These are phyloP conservation scores for Lamproptera curius DNA, from an alignment of 2,888 invertebrate species.

Conservation along the genomic window DNA sequence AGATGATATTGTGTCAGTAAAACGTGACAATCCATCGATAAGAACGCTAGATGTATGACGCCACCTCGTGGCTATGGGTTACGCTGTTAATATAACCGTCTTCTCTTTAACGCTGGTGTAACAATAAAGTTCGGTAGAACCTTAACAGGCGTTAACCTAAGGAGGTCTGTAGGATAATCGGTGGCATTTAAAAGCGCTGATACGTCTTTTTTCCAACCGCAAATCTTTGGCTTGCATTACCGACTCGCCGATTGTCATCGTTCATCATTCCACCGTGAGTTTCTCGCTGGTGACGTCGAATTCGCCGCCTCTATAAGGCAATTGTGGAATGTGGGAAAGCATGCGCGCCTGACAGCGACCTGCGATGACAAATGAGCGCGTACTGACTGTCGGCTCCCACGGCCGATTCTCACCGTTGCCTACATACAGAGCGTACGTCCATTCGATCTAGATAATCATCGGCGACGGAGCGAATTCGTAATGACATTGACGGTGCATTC, in stretches of 20 bases:
- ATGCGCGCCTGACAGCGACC: constrained; percentile 62
- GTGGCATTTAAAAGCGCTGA: constrained; percentile 17
- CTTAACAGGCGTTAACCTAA: constrained; percentile 11
- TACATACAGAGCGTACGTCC: constrained; percentile 29
- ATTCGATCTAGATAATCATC: constrained; percentile 36
- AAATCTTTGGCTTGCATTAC: constrained; percentile 20
- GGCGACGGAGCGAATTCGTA: constrained; percentile 31
- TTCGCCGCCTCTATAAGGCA: constrained; percentile 62
- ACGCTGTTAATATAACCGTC: no score
- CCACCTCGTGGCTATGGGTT: no score
- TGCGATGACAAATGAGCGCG: constrained; percentile 70
- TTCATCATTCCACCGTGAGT: constrained; percentile 49
- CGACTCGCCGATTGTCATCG: constrained; percentile 41
- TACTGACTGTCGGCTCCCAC: constrained; percentile 50
- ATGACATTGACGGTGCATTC: constrained; percentile 18
- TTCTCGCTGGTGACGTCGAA: constrained; percentile 53
- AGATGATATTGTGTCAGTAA: no score
- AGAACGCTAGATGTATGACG: no score
- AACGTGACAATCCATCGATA: no score
- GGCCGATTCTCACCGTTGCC: constrained; percentile 52
- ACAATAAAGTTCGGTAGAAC: constrained; percentile 45
- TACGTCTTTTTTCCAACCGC: constrained; percentile 15
- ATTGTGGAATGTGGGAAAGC: constrained; percentile 67
- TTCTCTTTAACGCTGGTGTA: no score
- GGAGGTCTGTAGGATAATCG: constrained; percentile 11